Conservation (phyloP, 2,888 invertebrate species). For the Mechanitis mazaeus region DNA sequence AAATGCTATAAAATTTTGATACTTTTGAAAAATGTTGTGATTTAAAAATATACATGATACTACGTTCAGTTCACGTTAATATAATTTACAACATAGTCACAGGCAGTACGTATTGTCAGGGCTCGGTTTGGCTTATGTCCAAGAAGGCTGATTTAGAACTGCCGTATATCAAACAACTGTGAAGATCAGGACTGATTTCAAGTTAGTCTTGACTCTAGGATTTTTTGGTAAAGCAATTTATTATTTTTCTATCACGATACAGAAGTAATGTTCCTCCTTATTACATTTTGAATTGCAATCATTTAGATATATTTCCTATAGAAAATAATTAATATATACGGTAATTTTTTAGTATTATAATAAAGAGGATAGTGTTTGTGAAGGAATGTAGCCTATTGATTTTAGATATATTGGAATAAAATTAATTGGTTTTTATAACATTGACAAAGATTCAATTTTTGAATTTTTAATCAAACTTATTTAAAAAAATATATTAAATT, state of each 20-base stretch:
- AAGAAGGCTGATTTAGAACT: slow-evolving; percentile 37
- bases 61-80: too few species aligned
- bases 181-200: slow-evolving; percentile 31
- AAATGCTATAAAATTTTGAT: too few species aligned
- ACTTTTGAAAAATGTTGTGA: too few species aligned
- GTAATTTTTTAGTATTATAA: too few species aligned
- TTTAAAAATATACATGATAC: too few species aligned
- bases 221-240: slow-evolving; percentile 21
- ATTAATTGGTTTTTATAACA: too few species aligned
- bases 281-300: background rate
- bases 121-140: slow-evolving; percentile 34
- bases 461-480: too few species aligned
- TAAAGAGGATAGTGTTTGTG: too few species aligned
- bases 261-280: background rate
- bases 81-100: background rate
- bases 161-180: slow-evolving; percentile 36
- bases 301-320: background rate
- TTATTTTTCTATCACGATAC: background rate
- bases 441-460: too few species aligned
- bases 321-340: background rate
- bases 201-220: slow-evolving; percentile 23
- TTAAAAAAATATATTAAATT: too few species aligned
- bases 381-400: too few species aligned
- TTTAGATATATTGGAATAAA: too few species aligned
- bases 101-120: slow-evolving; percentile 31